phyloP scores from a whole-genome alignment of 1,140 invertebrate genomes.

The Trichogramma pretiosum region DNA sequence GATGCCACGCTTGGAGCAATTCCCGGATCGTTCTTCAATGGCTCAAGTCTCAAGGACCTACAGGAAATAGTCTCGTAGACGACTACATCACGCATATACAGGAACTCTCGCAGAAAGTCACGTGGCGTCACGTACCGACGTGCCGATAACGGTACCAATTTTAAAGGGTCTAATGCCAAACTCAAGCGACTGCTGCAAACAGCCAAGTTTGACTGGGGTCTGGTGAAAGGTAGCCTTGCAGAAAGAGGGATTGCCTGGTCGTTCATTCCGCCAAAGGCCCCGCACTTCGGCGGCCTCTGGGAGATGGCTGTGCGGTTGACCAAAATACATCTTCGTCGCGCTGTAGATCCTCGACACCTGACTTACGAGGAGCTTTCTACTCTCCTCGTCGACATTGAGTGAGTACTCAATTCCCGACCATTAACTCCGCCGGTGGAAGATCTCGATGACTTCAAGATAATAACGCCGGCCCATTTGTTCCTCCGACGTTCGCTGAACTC shows the following conservation, averaged over 20 bases:
- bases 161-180: too few species aligned
- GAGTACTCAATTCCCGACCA: slow-evolving; percentile 29
- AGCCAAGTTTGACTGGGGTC: too few species aligned
- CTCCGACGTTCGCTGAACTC: slow-evolving; percentile 13
- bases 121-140: background rate
- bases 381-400: slow-evolving; percentile 27
- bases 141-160: too few species aligned
- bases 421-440: slow-evolving; percentile 5
- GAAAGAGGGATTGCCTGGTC: background rate
- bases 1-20: background rate
- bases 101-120: too few species aligned
- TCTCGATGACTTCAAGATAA: slow-evolving; percentile 7
- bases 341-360: slow-evolving; percentile 9
- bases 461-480: slow-evolving; percentile 20
- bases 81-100: background rate
- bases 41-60: background rate
- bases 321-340: slow-evolving; percentile 19
- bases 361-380: slow-evolving; percentile 26
- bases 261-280: background rate
- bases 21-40: background rate
- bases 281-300: background rate
- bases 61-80: background rate
- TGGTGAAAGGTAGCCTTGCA: too few species aligned
- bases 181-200: too few species aligned
- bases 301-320: slow-evolving; percentile 17